phyloP scores from a whole-genome alignment of 1,140 invertebrate species.

The Drosophila melanica region DNA sequence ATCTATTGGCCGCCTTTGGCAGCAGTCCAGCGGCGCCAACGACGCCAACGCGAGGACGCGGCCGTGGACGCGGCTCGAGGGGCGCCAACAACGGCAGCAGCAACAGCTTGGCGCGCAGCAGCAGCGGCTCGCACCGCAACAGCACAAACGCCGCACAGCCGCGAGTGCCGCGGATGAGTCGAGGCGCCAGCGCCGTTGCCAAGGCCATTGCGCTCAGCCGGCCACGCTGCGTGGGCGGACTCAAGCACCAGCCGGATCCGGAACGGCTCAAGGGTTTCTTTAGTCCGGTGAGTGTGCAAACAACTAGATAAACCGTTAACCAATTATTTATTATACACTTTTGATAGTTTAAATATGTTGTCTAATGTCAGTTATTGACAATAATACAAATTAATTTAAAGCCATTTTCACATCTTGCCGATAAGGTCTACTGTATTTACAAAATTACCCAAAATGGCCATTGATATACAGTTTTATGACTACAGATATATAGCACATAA shows the following conservation, averaged over 20 bases:
- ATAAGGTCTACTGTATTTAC: too few species aligned
- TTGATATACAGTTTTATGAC: too few species aligned
- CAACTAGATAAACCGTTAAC: too few species aligned
- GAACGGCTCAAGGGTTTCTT: conserved; percentile 76
- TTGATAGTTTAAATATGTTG: too few species aligned
- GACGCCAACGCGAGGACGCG: conserved; percentile 60
- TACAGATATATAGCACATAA: too few species aligned
- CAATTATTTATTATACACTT: too few species aligned
- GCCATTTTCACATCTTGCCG: too few species aligned
- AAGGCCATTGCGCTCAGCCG: conserved; percentile 76
- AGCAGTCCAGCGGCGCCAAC: conserved; percentile 14
- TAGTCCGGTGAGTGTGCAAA: conserved; percentile 73
- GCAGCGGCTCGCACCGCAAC: conserved; percentile 16
- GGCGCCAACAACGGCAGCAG: conserved; percentile 44
- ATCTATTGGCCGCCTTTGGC: conserved; percentile 27
- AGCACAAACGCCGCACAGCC: conserved; percentile 36
- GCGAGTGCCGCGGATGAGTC: conserved; percentile 69
- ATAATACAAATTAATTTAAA: too few species aligned
- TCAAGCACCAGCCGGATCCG: conserved; percentile 79
- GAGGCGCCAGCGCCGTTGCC: conserved; percentile 74
- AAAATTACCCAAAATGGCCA: too few species aligned
- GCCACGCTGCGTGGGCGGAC: conserved; percentile 74
- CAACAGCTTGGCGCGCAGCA: conserved; percentile 36
- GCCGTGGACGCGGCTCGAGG: conserved; percentile 68
- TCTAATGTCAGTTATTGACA: too few species aligned